Evolutionary conservation across 2,888 invertebrate species (phyloP), one percentile per base, ranked within the genome.

Genomic region (Hedya salicella): DNA sequence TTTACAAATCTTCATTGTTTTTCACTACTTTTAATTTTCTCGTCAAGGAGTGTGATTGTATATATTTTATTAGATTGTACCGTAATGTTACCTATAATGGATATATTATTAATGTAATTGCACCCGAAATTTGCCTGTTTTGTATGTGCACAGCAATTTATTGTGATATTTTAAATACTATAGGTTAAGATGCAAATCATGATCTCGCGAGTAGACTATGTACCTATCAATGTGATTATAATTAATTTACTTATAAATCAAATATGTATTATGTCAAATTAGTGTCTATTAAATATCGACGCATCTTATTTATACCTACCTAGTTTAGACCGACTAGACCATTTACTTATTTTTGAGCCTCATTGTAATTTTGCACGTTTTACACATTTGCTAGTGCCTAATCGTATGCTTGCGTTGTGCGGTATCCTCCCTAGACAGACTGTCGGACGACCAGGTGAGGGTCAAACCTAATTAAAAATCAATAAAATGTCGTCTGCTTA

Each of bases 101-200:
- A 66, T 61, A 66, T 75, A 81, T 81, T 79, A 87, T 83, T 86
- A 87, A 88, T 86, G 86, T 92, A 89, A 90, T 84, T 92, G 93
- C 93, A 93, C 93, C 88, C 80, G 88, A 92, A 86, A 88, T 91
- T 92, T 91, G 92, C 92, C 92, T 91, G 91, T 93, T 91, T 90
- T 88, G 88, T 92, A 91, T 91, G 87, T 91, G 93, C 93, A 93
- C 93, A 86, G 88, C 87, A 92, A 92, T 92, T 93, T 91, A 92
- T 91, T 92, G 92, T 93, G 92, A 93, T 93, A 92, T 92, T 92
- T 92, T 91, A 88, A 90, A 90, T 87, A 90, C 83, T 87, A 82
- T 91, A 91, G 90, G 81, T 79, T 91, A 92, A 91, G 91, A 81
- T 79, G 85, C 88, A 87, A 87, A 86, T 83, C 83, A 87, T 83